These are phyloP conservation scores for Platalea minor DNA, from an alignment of 2,797 vertebrate species.

Conservation along the genomic window DNA sequence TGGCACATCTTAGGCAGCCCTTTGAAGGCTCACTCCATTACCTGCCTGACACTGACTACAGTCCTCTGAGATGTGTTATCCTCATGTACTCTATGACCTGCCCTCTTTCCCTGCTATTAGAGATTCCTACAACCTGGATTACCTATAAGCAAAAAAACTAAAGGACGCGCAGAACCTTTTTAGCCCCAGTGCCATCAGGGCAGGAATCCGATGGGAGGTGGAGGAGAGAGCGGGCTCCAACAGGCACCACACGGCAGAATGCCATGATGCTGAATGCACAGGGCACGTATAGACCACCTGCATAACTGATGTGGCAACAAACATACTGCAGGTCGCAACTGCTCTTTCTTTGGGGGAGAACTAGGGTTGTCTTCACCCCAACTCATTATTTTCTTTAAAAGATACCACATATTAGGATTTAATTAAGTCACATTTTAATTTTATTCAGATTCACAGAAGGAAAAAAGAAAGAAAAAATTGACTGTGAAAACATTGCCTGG, in stretches of 20 bases:
- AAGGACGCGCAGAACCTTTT: neutral
- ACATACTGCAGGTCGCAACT: neutral
- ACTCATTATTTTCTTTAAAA: neutral
- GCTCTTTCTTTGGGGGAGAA: neutral
- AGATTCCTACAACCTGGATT: neutral
- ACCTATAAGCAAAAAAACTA: neutral
- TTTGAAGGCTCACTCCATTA: neutral
- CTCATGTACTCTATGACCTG: neutral
- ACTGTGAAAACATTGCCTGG: neutral
- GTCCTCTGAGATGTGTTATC: neutral
- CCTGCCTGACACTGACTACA: neutral
- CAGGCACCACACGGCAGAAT: neutral
- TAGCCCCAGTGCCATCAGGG: neutral
- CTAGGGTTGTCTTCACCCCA: neutral
- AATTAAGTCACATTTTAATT: neutral
- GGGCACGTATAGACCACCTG: accelerated
- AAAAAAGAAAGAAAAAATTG: neutral
- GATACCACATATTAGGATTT: neutral
- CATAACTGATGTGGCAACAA: neutral
- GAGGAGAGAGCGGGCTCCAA: neutral
- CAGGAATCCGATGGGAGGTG: neutral
- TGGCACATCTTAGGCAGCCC: neutral
- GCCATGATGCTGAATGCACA: neutral
- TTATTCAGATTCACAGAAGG: neutral
- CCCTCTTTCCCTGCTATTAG: neutral